A percentile compares a stretch with the other conserved stretches of the same genome.
Conservation (phyloP, 2,888 invertebrate genomes). For the Allophyes oxyacanthae region DNA sequence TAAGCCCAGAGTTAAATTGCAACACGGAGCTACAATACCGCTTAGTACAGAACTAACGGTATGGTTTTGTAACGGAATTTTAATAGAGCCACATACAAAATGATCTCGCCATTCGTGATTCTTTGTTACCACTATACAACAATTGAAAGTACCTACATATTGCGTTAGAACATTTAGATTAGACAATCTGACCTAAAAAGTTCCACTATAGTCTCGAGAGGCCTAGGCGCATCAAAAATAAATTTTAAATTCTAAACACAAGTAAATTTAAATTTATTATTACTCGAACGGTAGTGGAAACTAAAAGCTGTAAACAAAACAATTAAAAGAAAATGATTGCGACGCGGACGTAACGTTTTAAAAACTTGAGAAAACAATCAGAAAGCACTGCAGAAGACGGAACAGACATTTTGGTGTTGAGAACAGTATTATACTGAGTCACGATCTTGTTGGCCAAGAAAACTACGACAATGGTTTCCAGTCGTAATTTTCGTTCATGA, state of each 20-base stretch:
- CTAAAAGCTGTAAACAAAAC: slow-evolving; percentile 14
- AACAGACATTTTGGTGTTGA: slow-evolving; percentile 9
- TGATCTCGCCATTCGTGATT: slow-evolving; percentile 37
- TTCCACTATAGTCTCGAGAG: too few species aligned
- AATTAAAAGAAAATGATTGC: slow-evolving; percentile 19
- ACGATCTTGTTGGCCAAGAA: slow-evolving; percentile 21
- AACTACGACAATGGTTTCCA: slow-evolving; percentile 16
- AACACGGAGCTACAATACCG: slow-evolving; percentile 51
- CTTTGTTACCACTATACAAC: slow-evolving; percentile 41
- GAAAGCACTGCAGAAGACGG: slow-evolving; percentile 8
- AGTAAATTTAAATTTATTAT: too few species aligned
- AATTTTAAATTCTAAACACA: slow-evolving; percentile 35
- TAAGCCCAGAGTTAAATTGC: slow-evolving; percentile 47
- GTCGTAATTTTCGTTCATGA: slow-evolving; percentile 1
- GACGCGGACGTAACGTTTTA: slow-evolving; percentile 23
- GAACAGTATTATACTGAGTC: slow-evolving; percentile 18
- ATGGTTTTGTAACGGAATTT: slow-evolving; percentile 53
- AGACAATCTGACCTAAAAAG: slow-evolving; percentile 38
- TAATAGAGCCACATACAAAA: slow-evolving; percentile 49
- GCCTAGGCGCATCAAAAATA: slow-evolving; percentile 21
- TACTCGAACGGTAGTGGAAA: slow-evolving; percentile 1
- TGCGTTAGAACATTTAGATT: slow-evolving; percentile 34
- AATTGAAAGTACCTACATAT: slow-evolving; percentile 37
- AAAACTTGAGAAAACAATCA: slow-evolving; percentile 19
- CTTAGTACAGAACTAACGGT: slow-evolving; percentile 52